Base-by-base conservation (phyloP, 30 jellyfish, hydroid and myxozoan genomes). In the Chrysaora quinquecirrha region DNA sequence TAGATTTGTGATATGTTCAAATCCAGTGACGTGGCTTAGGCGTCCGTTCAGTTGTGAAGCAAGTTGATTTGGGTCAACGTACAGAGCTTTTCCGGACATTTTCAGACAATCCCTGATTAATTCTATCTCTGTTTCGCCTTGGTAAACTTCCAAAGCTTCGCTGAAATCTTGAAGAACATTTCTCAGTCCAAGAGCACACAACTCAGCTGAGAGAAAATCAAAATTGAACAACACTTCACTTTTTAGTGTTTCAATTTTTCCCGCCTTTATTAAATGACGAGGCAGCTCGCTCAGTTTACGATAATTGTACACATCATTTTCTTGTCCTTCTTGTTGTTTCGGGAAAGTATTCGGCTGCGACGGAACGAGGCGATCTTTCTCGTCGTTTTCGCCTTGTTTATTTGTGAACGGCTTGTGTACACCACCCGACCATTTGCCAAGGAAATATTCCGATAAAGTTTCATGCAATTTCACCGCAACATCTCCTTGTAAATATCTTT, bases 221-320 rank as follows among this genome's bases (percentile, higher is more conserved):
- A 84, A 90, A 71, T 84, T 85, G 34, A 71, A 76, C 20, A 86
- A 9, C 67, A 83, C 83, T 4, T 85, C 60, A 27, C 73, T 75
- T 76, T 81, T 90, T 62, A 90, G 86, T 16, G 68, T 24, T 14
- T 69, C 76, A 9, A 84, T 24, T 28, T 80, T 48, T 9, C 83
- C 70, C 6, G 91, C 54, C 43, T 43, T 38, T 23, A 78, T 73
- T 52, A 90, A 34, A 65, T 84, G 97, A 11, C 83, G 82, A 0
- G 97, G 97, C 18, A 90, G 96, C 49, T 90, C 97, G 50, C 83
- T 90, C 2, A 90, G 65, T 46, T 90, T 90, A 14, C 97, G 82
- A 47, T 34, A 73, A 74, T 90, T 90, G 66, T 35, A 85, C 38
- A 80, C 87, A 25, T 76, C 96, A 1, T 34, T 38, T 30, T 24